Evolutionary conservation across 2,113 vertebrate genomes (phyloP).

Genomic region (Nothoprocta perdicaria): DNA sequence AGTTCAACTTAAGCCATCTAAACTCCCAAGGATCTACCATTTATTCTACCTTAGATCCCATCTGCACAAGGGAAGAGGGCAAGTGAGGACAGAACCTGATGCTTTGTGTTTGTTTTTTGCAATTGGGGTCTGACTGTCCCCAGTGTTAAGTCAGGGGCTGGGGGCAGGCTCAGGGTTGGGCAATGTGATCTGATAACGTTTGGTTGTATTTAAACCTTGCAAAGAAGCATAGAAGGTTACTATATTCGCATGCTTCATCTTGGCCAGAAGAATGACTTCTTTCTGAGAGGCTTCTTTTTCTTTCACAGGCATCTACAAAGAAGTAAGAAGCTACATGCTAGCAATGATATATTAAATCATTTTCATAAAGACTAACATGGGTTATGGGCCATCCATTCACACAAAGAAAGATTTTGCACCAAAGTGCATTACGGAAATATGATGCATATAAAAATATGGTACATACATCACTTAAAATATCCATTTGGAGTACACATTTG

Average conservation of each 20-base stretch:
- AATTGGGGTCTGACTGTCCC: background rate
- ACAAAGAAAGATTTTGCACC: background rate
- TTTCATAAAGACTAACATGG: background rate
- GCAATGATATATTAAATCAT: background rate
- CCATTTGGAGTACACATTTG: background rate
- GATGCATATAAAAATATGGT: background rate
- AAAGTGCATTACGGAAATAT: background rate
- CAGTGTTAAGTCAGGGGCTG: fast-evolving
- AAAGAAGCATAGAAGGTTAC: conserved; percentile 86
- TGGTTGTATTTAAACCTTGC: conserved; percentile 81
- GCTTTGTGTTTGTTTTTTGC: background rate
- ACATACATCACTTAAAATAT: background rate
- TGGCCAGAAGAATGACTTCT: conserved; percentile 87
- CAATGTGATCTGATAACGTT: background rate
- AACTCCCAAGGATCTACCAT: background rate
- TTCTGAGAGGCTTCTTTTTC: conserved; percentile 87
- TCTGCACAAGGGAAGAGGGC: fast-evolving
- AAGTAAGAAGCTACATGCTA: conserved; percentile 18
- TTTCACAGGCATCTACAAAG: conserved; percentile 82
- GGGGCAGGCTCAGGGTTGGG: background rate
- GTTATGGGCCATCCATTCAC: background rate
- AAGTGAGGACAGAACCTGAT: background rate
- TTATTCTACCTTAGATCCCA: background rate
- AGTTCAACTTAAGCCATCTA: background rate
- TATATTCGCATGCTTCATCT: conserved; percentile 93